These are phyloP conservation scores for Globia sparganii DNA, from an alignment of 2,888 invertebrate genomes.

Conservation along the genomic window DNA sequence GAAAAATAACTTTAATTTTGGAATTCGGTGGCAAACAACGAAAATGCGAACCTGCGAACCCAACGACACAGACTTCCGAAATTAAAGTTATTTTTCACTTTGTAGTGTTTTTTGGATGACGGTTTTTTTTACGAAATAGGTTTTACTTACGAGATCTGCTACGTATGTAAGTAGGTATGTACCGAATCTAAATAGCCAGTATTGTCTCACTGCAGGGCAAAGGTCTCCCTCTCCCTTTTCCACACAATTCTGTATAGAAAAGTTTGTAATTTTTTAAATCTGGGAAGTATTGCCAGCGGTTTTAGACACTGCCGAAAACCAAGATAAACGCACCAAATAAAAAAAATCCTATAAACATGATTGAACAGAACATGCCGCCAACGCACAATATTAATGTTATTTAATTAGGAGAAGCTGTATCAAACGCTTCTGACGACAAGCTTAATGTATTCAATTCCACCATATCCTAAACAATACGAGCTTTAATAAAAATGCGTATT, in stretches of 20 bases:
- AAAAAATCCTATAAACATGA: not conserved
- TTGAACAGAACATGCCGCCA: constrained; percentile 9
- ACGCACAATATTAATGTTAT: constrained; percentile 32
- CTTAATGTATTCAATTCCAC: constrained; percentile 81
- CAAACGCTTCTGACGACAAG: constrained; percentile 74
- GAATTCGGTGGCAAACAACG: no score
- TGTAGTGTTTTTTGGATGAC: no score
- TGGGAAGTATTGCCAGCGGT: not conserved
- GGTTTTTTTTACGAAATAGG: not conserved
- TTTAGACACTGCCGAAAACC: not conserved
- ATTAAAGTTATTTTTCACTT: no score
- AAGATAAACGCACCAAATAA: not conserved
- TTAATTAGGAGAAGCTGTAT: constrained; percentile 50
- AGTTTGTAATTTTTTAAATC: not conserved
- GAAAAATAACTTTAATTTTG: no score
- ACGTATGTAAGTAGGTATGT: not conserved
- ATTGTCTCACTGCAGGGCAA: no score
- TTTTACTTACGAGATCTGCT: not conserved
- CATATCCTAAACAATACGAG: constrained; percentile 84
- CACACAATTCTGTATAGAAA: no score
- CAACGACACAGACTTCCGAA: no score
- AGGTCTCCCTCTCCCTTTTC: no score
- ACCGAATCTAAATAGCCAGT: no score
- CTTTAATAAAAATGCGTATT: constrained; percentile 88
- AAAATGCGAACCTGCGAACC: no score